Conservation (phyloP, 2,888 invertebrate genomes). For the Agriopis leucophaearia region DNA sequence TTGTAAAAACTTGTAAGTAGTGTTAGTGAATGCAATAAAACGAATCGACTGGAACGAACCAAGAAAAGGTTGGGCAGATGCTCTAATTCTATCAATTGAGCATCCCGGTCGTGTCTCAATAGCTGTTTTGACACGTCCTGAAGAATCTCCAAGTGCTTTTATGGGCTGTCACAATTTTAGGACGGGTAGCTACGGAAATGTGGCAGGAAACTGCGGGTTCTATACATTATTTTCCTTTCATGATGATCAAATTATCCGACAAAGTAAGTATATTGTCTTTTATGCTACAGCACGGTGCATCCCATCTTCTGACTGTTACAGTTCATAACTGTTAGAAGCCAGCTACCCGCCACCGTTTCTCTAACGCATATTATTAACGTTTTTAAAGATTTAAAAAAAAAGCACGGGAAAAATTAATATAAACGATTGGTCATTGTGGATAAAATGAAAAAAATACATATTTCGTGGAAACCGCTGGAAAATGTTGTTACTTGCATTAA, state of each 20-base stretch:
- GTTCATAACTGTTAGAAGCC: too few species aligned
- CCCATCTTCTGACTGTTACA: too few species aligned
- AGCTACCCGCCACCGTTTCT: too few species aligned
- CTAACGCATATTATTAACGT: too few species aligned
- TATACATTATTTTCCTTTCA: background rate
- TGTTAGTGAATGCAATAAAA: slow-evolving; percentile 59
- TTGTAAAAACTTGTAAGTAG: slow-evolving; percentile 65
- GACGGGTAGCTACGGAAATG: slow-evolving; percentile 1
- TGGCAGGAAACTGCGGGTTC: slow-evolving; percentile 6
- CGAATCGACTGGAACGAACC: slow-evolving; percentile 44
- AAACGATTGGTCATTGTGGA: too few species aligned
- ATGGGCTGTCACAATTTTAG: slow-evolving; percentile 23
- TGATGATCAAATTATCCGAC: background rate
- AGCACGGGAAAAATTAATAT: too few species aligned
- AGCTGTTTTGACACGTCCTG: slow-evolving; percentile 35
- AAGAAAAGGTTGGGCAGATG: slow-evolving; percentile 42
- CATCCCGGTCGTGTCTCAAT: slow-evolving; percentile 27
- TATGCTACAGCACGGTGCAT: too few species aligned
- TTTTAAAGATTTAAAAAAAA: too few species aligned
- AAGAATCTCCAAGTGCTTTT: slow-evolving; percentile 25
- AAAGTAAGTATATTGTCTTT: background rate
- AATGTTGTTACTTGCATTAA: too few species aligned
- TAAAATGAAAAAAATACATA: too few species aligned
- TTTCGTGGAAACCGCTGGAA: too few species aligned
- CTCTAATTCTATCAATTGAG: slow-evolving; percentile 37